These are phyloP conservation scores for Macrosoma leucophasiata DNA, from an alignment of 2,888 invertebrate species.

Conservation along the genomic window DNA sequence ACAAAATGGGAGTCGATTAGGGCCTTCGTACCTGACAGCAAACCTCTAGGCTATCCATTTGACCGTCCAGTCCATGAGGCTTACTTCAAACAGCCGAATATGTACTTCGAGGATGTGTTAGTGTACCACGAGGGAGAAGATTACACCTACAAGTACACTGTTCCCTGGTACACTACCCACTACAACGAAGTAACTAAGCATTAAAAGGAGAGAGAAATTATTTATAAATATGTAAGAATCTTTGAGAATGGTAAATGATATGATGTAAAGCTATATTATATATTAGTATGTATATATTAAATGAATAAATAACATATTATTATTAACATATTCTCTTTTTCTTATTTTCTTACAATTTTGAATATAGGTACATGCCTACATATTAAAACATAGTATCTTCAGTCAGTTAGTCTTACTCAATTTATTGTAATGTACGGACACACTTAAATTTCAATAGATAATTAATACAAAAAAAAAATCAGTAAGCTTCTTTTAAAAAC, in stretches of 20 bases:
- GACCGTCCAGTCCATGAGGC: conserved; percentile 67
- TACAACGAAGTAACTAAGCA: conserved; percentile 36
- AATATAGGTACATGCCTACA: conserved; percentile 9
- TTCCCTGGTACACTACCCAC: conserved; percentile 33
- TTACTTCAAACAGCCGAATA: conserved; percentile 73
- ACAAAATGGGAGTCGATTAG: conserved; percentile 36
- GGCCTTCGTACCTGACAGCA: conserved; percentile 56
- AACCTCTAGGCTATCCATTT: conserved; percentile 75
- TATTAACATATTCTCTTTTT: conserved; percentile 1
- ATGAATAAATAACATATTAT: conserved; percentile 2
- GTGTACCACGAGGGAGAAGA: conserved; percentile 68
- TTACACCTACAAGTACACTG: conserved; percentile 41
- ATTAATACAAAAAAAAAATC: too few species aligned
- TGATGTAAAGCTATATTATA: neutral
- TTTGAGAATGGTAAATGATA: conserved; percentile 2
- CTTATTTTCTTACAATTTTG: neutral
- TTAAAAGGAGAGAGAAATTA: conserved; percentile 32
- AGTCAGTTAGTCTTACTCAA: too few species aligned
- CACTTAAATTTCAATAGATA: too few species aligned
- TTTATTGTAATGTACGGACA: too few species aligned
- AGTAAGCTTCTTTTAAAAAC: too few species aligned
- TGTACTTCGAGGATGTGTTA: conserved; percentile 75
- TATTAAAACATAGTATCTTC: conserved; percentile 5
- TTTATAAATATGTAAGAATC: too few species aligned
- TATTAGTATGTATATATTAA: neutral